These are phyloP conservation scores for Thecophora atra DNA, from an alignment of 2,888 invertebrate species.

Conservation along the genomic window DNA sequence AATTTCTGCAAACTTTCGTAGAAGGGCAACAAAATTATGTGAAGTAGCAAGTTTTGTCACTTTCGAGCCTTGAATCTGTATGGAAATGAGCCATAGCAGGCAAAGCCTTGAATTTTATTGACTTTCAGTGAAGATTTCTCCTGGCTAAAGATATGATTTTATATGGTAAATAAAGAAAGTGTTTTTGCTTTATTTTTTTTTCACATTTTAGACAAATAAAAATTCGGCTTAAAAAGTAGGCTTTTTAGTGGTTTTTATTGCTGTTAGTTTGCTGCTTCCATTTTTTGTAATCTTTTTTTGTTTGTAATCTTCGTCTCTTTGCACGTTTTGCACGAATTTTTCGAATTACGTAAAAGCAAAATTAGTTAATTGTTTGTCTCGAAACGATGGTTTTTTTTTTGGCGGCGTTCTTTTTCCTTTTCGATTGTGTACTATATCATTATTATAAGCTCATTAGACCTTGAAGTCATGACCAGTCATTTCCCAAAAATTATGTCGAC, in stretches of 20 bases:
- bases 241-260: neutral
- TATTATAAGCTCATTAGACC: slow-evolving; percentile 32
- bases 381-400: neutral
- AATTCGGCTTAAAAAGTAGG: slow-evolving; percentile 7
- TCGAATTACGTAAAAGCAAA: slow-evolving; percentile 6
- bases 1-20: no score
- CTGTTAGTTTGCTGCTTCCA: no score
- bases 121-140: no score
- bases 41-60: neutral
- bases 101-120: no score
- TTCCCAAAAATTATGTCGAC: slow-evolving; percentile 13
- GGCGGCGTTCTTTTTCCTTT: neutral
- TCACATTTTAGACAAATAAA: no score
- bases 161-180: slow-evolving; percentile 2
- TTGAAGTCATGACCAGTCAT: slow-evolving; percentile 29
- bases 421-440: neutral
- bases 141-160: neutral
- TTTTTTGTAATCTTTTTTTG: no score
- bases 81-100: neutral
- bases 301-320: no score
- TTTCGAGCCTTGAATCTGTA: slow-evolving; percentile 26
- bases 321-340: slow-evolving; percentile 9
- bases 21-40: no score
- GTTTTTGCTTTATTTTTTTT: no score
- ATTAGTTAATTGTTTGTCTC: slow-evolving; percentile 15